Conservation (phyloP, 2,888 invertebrate genomes). For the Linnaemya tessellans region DNA sequence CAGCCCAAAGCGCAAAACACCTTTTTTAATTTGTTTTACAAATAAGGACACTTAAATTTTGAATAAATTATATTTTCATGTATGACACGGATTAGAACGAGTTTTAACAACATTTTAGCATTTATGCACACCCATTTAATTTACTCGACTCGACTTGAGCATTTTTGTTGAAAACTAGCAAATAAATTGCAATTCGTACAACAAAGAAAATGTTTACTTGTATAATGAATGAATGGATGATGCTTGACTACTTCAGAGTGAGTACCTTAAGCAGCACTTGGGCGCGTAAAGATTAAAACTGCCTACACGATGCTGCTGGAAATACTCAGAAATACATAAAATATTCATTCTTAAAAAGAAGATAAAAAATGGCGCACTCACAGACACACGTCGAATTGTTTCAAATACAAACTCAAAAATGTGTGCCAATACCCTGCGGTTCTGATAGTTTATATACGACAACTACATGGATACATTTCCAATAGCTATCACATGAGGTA, state of each 20-base stretch:
- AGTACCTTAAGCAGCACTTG: constrained; percentile 31
- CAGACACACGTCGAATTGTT: neutral
- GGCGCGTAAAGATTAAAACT: constrained; percentile 38
- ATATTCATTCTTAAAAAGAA: constrained; percentile 37
- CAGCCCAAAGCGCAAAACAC: constrained; percentile 2
- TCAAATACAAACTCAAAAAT: neutral
- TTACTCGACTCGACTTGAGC: neutral
- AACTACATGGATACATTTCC: neutral
- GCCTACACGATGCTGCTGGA: constrained; percentile 10
- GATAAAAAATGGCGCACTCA: neutral
- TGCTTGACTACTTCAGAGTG: neutral
- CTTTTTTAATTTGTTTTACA: neutral
- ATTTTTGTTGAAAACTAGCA: constrained; percentile 7
- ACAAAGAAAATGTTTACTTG: neutral
- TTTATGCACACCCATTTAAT: constrained; percentile 3
- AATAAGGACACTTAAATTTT: constrained; percentile 9
- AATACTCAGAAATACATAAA: constrained; percentile 15
- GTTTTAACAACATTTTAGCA: neutral
- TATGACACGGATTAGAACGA: constrained; percentile 17
- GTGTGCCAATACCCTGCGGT: constrained; percentile 2
- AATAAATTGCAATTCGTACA: constrained; percentile 23
- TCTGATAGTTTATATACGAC: neutral
- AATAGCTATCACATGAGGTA: no score
- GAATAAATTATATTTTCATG: constrained; percentile 46
- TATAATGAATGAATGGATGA: constrained; percentile 7